These are phyloP conservation scores for Cataglyphis albicans DNA, from an alignment of 2,888 invertebrate genomes.

Conservation along the genomic window DNA sequence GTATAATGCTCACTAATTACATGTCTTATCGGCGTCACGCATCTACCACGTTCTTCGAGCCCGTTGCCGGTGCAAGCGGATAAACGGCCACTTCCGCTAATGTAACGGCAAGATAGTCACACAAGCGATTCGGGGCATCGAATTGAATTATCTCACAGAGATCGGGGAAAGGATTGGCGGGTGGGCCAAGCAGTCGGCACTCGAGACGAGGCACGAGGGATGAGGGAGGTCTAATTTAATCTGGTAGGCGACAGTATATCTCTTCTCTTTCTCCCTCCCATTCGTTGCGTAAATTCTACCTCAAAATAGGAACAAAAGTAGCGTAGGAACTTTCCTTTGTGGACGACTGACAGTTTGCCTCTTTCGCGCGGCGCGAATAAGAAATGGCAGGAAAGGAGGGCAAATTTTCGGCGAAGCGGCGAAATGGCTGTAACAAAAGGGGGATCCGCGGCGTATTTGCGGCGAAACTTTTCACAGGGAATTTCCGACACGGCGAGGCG, in stretches of 20 bases:
- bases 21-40: constrained; percentile 49
- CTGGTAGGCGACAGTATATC: constrained; percentile 49
- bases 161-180: constrained; percentile 30
- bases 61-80: neutral
- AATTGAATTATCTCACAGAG: constrained; percentile 66
- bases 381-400: constrained; percentile 27
- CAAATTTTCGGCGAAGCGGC: constrained; percentile 22
- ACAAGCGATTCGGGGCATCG: constrained; percentile 47
- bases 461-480: constrained; percentile 43
- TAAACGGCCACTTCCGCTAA: constrained; percentile 19
- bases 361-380: constrained; percentile 46
- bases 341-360: constrained; percentile 48
- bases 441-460: constrained; percentile 35
- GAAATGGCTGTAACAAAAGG: constrained; percentile 19
- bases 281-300: neutral
- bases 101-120: constrained; percentile 19
- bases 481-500: constrained; percentile 37
- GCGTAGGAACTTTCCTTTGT: constrained; percentile 64
- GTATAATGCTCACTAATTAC: constrained; percentile 48
- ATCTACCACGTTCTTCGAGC: constrained; percentile 44
- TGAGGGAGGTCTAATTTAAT: constrained; percentile 63
- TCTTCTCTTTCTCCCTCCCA: neutral
- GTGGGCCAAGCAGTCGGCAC: constrained; percentile 47
- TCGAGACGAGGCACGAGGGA: constrained; percentile 25
- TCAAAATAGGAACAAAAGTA: constrained; percentile 60